Base-by-base conservation (phyloP, 2,888 invertebrate species). In the Nycteola revayana region DNA sequence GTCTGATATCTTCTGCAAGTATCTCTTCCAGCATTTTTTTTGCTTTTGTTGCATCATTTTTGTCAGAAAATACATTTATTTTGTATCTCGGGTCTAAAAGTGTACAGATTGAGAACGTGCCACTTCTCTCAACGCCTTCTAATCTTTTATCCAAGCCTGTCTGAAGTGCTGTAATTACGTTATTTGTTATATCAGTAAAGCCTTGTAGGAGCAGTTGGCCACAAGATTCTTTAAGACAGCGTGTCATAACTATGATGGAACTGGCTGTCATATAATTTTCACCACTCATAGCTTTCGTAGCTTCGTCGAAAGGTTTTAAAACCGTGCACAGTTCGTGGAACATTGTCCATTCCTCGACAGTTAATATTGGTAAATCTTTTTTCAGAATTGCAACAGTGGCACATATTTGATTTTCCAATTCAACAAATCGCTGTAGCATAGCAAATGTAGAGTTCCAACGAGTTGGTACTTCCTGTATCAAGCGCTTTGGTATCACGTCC, bases 291-390 rank as follows among this genome's bases (percentile, higher is more conserved):
- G 47, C 20, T 11, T 30, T 10, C 1, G 57, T 57, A 6, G 38
- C 52, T 10, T 62, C 52, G 8, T 66, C 52, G 17, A 60, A 61
- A 3, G 60, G 60, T 21, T 51, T 40, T 29, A 66, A 41, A 18
- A 54, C 31, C 40, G 33, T 39, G 0, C 10, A 14, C 7, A 60
- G 6, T n/a, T 58, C 33, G 1, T 8, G 11, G 1, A 36, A 23
- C 9, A 54, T 4, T 9, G 10, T 8, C 58, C 58, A 61, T n/a
- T 57, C 53, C 11, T 48, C 49, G 10, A 55, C 8, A 9, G n/a
- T n/a, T n/a, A n/a, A n/a, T n/a, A n/a, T 33, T 6, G 52, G 51
- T 9, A 56, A 24, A 22, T 61, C 42, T 33, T 30, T 37, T 11
- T 28, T 32, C 1, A 54, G 4, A 7, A 42, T 11, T 1, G 52